Evolutionary conservation across 2,888 invertebrate genomes (phyloP), one percentile per base, ranked within the genome.

Genomic region (Pogonocherus hispidulus): DNA sequence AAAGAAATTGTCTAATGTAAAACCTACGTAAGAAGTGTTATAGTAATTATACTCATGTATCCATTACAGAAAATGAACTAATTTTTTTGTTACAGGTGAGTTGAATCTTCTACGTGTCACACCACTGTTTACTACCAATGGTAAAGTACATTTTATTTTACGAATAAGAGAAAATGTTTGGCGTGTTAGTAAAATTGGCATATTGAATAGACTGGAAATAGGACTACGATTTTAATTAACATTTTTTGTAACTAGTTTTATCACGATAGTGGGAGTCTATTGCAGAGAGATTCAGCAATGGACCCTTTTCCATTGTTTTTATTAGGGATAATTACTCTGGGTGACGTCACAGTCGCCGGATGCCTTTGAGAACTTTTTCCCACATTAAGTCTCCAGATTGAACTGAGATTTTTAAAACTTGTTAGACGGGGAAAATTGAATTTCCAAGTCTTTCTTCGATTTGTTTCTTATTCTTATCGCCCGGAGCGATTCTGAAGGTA

Each of bases 401-500:
- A 18, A 19, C 19, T 14, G n/a, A 59, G 32, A 27, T 47, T 59
- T 59, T 59, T 49, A 44, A 44, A 47, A 59, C 47, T 47, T 47
- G 32, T 59, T 49, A 59, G 55, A 37, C 44, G 47, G 19, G 32
- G 59, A 32, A 49, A 59, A 59, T 59, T 59, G 27, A 59, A 59
- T 59, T 59, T 59, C 47, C 47, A 59, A 59, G 59, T 47, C 47
- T 47, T 47, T 47, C 55, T 55, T 37, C 55, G 37, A 55, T 49
- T 47, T 32, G 19, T 22, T 47, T 59, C 14, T 19, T 59, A 44
- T 46, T 47, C 59, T 46, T 59, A 59, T 59, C 59, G 59, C 8
- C 32, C 32, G 32, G 59, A 59, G 59, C 59, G 27, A 59, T 59
- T 59, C 19, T 14, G 47, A 32, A 59, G 59, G 47, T 59, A 59